Conservation (phyloP, 2,888 invertebrate species). For the Yponomeuta cagnagella region DNA sequence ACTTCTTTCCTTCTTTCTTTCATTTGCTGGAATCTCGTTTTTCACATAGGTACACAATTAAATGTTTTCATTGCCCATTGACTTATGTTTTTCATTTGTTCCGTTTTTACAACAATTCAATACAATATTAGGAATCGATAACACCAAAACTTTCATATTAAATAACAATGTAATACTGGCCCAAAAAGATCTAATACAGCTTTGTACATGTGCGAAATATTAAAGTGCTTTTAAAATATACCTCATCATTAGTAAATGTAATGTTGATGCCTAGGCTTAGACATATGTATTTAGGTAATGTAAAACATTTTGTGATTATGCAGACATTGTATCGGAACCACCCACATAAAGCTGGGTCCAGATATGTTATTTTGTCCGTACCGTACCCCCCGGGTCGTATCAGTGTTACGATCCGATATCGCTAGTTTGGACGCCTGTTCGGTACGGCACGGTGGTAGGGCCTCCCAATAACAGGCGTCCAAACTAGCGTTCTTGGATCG, state of each 20-base stretch:
- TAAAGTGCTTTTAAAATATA: slow-evolving; percentile 15
- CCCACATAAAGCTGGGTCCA: not conserved
- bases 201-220: slow-evolving; percentile 15
- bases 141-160: slow-evolving; percentile 3
- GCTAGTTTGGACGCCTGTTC: too few species aligned
- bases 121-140: slow-evolving; percentile 11
- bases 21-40: slow-evolving; percentile 49
- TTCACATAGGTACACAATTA: slow-evolving; percentile 54
- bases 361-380: too few species aligned
- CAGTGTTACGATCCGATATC: too few species aligned
- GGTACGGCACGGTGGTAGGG: too few species aligned
- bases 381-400: too few species aligned
- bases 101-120: slow-evolving; percentile 21
- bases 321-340: not conserved
- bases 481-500: too few species aligned
- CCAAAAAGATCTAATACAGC: slow-evolving; percentile 5
- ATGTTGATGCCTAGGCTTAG: slow-evolving; percentile 7
- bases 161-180: not conserved
- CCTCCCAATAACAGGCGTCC: too few species aligned
- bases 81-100: slow-evolving; percentile 51
- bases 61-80: slow-evolving; percentile 54
- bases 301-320: slow-evolving; percentile 11
- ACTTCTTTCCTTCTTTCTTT: slow-evolving; percentile 56
- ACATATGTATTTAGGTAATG: slow-evolving; percentile 11
- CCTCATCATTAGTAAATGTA: slow-evolving; percentile 14